These are phyloP conservation scores for Tupaia tana DNA, from an alignment of 2,113 vertebrate genomes.

Conservation along the genomic window DNA sequence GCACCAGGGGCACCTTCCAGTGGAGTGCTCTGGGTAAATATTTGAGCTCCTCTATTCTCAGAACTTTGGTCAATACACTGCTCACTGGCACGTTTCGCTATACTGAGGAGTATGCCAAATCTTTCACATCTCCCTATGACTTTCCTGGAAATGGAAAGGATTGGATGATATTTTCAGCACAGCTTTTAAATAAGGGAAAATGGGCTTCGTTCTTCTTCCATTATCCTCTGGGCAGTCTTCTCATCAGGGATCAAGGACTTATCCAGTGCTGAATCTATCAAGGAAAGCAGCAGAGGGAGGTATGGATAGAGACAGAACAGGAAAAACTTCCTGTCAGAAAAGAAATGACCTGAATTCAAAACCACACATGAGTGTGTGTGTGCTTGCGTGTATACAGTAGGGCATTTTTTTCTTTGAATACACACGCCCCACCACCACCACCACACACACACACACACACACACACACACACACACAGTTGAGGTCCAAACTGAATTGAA, in stretches of 20 bases:
- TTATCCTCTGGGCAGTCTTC: background rate
- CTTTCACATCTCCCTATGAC: background rate
- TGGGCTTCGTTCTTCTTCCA: background rate
- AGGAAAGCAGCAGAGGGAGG: background rate
- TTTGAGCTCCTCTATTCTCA: constrained; percentile 63
- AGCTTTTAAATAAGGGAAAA: background rate
- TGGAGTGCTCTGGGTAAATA: constrained; percentile 77
- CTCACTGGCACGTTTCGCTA: constrained; percentile 18
- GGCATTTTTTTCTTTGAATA: background rate
- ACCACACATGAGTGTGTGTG: too few species aligned
- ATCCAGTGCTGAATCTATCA: background rate
- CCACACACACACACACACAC: too few species aligned
- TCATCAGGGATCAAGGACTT: background rate
- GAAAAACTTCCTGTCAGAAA: background rate
- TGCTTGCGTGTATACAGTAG: rapidly evolving
- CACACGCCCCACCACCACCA: too few species aligned
- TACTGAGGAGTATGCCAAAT: background rate
- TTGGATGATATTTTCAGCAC: background rate
- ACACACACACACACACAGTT: too few species aligned
- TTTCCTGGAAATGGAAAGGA: constrained; percentile 71
- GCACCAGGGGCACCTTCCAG: constrained; percentile 71
- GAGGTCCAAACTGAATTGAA: background rate
- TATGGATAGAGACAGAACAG: background rate
- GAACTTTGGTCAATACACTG: constrained; percentile 66
- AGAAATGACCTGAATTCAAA: background rate